Percentiles rank a stretch among this genome's conserved stretches.
phyloP scores from a whole-genome alignment of 2,797 vertebrate genomes.

The Poecilia velifera region DNA sequence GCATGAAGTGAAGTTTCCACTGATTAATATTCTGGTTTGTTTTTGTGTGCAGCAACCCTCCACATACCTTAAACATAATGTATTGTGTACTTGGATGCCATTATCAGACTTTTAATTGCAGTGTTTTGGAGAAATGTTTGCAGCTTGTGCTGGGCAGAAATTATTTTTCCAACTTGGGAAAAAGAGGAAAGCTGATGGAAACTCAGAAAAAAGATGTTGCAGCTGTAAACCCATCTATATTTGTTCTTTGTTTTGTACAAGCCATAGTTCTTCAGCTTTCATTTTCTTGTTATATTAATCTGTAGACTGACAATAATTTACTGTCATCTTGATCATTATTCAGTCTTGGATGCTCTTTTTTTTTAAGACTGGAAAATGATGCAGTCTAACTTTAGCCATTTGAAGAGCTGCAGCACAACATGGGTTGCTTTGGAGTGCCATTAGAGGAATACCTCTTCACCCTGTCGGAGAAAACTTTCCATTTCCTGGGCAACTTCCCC shows the following conservation, averaged over 20 bases:
- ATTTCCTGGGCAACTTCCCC: slow-evolving; percentile 65
- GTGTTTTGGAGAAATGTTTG: neutral
- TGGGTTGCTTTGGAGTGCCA: slow-evolving; percentile 51
- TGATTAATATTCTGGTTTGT: neutral
- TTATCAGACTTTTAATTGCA: neutral
- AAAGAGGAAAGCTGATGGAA: no score
- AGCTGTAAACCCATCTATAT: neutral
- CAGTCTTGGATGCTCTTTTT: slow-evolving; percentile 11
- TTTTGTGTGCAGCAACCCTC: neutral
- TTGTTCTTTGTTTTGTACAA: neutral
- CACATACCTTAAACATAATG: neutral
- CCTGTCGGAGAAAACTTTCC: slow-evolving; percentile 69
- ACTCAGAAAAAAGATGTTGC: neutral
- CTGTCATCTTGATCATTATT: neutral
- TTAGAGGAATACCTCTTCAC: slow-evolving; percentile 63
- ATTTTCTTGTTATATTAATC: neutral
- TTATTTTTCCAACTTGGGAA: neutral
- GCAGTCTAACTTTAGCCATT: slow-evolving; percentile 30
- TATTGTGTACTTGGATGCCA: neutral
- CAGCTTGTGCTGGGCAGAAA: neutral
- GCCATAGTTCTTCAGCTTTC: neutral
- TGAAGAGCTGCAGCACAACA: slow-evolving; percentile 48
- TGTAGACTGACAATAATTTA: neutral
- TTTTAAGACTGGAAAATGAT: slow-evolving; percentile 20
- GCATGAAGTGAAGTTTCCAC: neutral